Base-by-base conservation (phyloP, 1,140 invertebrate genomes). In the Rhagoletis pomonella region DNA sequence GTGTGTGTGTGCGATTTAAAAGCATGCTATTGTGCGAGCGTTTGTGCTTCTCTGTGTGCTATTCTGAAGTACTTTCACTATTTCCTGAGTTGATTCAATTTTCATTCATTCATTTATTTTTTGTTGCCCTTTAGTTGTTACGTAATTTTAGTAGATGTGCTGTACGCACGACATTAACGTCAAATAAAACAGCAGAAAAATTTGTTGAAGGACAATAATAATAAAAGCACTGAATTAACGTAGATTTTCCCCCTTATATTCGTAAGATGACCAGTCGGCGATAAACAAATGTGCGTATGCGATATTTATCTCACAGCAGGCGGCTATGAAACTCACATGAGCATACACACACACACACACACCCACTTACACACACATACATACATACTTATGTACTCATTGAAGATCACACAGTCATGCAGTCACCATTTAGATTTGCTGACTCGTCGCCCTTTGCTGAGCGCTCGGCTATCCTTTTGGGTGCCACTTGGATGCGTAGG, bases 291-390 rank as follows among this genome's bases (percentile, higher is more conserved):
- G 86, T 47, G 69, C 47, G 64, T 29, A 69, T 47, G 64, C 29
- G 86, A 87, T 87, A 69, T 87, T 87, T 87, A 87, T 87, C 86
- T 87, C 86, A 55, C 86, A 87, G 86, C 86, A 87, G 86, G 86
- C 14, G 86, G 44, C 64, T 50, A 19, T 87, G 29, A 67, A 42
- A 44, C n/a, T 14, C 12, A 47, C n/a, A 69, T 44, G 47, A 47
- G 17, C 58, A 87, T 44, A 50, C 86, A 3, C n/a, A 10, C 47
- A 81, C n/a, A 55, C 14, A 19, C 17, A 0, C 7, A 19, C 42
- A 47, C 29, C 12, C 17, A n/a, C 17, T 64, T 64, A 17, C 1
- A 44, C 2, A 1, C 12, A 7, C 10, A 17, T 17, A 14, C 4
- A 19, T 14, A 73, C 3, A 47, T 3, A 19, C 39, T 44, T 14